These are phyloP conservation scores for Sciurus niger DNA, from an alignment of 2,113 vertebrate species.

Conservation along the genomic window DNA sequence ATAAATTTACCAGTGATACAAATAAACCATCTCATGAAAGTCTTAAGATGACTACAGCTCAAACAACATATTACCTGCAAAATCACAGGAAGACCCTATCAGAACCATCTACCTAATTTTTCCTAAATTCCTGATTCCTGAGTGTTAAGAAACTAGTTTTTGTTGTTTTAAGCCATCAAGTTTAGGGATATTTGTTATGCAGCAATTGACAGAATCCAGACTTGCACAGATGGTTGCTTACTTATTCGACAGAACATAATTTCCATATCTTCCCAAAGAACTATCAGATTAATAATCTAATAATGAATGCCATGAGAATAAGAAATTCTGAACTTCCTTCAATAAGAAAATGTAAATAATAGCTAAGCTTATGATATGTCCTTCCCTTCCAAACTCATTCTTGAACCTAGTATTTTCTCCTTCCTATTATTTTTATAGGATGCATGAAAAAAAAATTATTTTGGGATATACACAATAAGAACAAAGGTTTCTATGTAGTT, in stretches of 20 bases:
- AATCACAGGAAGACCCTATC: not conserved
- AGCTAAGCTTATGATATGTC: not conserved
- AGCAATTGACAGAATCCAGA: not conserved
- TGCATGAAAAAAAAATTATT: not conserved
- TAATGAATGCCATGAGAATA: conserved; percentile 16
- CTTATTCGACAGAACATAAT: not conserved
- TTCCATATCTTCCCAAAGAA: not conserved
- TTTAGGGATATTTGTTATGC: not conserved
- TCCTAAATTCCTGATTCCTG: not conserved
- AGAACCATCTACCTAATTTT: not conserved
- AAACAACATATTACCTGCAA: not conserved
- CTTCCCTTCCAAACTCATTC: not conserved
- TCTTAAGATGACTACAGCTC: not conserved
- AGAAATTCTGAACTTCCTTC: not conserved
- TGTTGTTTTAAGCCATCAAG: not conserved
- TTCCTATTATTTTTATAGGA: conserved; percentile 53
- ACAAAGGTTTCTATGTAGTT: conserved; percentile 25
- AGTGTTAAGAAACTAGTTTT: not conserved
- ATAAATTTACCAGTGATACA: not conserved
- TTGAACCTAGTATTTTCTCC: conserved; percentile 19
- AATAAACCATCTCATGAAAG: not conserved
- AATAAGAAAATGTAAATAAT: conserved; percentile 19
- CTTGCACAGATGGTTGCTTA: not conserved
- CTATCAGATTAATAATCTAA: not conserved
- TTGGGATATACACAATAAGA: not conserved